phyloP scores from a whole-genome alignment of 2,888 invertebrate species.

The Cerastoderma edule region DNA sequence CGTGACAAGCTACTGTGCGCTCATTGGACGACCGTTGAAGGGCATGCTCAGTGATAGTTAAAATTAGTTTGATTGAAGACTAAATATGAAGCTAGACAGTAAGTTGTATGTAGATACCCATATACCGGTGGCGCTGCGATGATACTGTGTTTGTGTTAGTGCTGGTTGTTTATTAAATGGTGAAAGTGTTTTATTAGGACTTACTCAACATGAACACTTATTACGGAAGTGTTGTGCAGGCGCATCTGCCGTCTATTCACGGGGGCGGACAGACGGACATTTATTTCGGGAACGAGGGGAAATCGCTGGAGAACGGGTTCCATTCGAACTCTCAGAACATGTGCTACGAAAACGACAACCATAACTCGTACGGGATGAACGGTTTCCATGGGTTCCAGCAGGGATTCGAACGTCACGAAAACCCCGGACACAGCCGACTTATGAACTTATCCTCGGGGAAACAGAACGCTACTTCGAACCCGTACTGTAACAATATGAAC shows the following conservation, averaged over 20 bases:
- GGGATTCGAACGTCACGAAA: constrained; percentile 61
- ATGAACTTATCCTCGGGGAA: constrained; percentile 64
- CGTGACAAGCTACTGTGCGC: constrained; percentile 56
- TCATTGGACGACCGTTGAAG: constrained; percentile 61
- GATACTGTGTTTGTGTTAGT: constrained; percentile 21
- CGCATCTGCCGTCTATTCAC: constrained; percentile 56
- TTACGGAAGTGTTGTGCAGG: constrained; percentile 65
- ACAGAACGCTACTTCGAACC: constrained; percentile 47
- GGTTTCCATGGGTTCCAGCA: constrained; percentile 63
- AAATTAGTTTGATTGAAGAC: constrained; percentile 49
- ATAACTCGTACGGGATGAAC: constrained; percentile 61
- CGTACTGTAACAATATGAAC: constrained; percentile 48
- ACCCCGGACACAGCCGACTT: constrained; percentile 52
- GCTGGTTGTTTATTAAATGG: neutral
- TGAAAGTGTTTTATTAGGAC: constrained; percentile 9
- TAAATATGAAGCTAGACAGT: constrained; percentile 42
- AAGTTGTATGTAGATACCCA: constrained; percentile 32
- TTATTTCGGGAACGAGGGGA: constrained; percentile 63
- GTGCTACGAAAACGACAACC: constrained; percentile 67
- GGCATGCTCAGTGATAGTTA: constrained; percentile 58
- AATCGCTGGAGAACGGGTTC: constrained; percentile 56
- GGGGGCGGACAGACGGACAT: constrained; percentile 65
- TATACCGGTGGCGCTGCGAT: constrained; percentile 19
- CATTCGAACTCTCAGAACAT: constrained; percentile 63
- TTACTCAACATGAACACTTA: constrained; percentile 61